These are phyloP conservation scores for Periophthalmus magnuspinnatus DNA, from an alignment of 2,797 vertebrate genomes.

Conservation along the genomic window DNA sequence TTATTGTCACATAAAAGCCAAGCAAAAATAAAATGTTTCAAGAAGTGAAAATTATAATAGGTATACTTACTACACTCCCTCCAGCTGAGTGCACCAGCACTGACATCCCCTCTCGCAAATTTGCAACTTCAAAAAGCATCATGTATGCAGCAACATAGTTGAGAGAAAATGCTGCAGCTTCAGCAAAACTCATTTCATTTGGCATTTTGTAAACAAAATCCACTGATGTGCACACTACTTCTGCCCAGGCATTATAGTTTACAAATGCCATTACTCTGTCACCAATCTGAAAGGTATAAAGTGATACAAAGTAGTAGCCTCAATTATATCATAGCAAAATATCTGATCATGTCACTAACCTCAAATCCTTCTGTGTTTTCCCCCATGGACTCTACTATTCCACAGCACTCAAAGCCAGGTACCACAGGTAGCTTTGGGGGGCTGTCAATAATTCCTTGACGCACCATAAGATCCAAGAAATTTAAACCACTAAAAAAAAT, in stretches of 20 bases:
- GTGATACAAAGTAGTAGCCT: slow-evolving; percentile 12
- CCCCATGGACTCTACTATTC: slow-evolving; percentile 93
- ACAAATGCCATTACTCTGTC: slow-evolving; percentile 97
- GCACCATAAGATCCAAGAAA: slow-evolving; percentile 97
- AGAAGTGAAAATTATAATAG: slow-evolving; percentile 6
- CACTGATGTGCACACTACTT: slow-evolving; percentile 89
- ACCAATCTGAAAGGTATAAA: slow-evolving; percentile 82
- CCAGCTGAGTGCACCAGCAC: slow-evolving; percentile 97
- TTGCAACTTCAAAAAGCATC: slow-evolving; percentile 99
- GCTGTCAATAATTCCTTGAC: slow-evolving; percentile 96
- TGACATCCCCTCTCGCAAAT: slow-evolving; percentile 95
- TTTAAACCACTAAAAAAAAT: slow-evolving; percentile 88
- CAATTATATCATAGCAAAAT: not conserved
- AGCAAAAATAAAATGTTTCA: not conserved
- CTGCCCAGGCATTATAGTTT: slow-evolving; percentile 98
- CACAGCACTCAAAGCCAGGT: slow-evolving; percentile 96
- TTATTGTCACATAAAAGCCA: not conserved
- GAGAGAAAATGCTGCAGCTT: slow-evolving; percentile 94
- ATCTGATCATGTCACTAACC: slow-evolving; percentile 73
- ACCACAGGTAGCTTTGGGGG: slow-evolving; percentile 94
- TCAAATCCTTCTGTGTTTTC: slow-evolving; percentile 91
- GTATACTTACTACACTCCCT: slow-evolving; percentile 90
- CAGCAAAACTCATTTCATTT: slow-evolving; percentile 93
- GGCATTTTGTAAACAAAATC: slow-evolving; percentile 97
- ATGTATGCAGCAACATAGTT: slow-evolving; percentile 98